Evolutionary conservation across 2,888 invertebrate genomes (phyloP).

Genomic region (Caenorhabditis uteleia): DNA sequence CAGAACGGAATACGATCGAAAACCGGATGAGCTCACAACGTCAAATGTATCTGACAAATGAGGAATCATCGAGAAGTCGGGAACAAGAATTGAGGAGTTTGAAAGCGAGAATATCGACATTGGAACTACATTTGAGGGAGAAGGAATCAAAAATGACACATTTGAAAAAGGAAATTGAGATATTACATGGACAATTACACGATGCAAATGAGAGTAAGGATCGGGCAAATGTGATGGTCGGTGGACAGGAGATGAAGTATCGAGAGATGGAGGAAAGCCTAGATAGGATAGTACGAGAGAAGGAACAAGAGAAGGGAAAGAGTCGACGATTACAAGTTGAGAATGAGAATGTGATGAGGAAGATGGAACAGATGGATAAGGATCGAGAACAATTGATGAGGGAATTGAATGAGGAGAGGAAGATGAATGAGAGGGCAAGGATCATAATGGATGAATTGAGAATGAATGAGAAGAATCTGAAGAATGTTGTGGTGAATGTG

Average conservation of each 20-base stretch:
- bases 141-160: constrained; percentile 48
- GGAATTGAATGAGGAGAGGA: constrained; percentile 24
- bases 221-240: constrained; percentile 9
- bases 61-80: constrained; percentile 44
- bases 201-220: constrained; percentile 24
- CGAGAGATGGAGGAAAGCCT: constrained; percentile 34
- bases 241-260: constrained; percentile 17
- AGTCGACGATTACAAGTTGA: constrained; percentile 16
- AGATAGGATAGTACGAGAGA: constrained; percentile 13
- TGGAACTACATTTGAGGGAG: constrained; percentile 51
- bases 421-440: constrained; percentile 30
- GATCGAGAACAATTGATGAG: constrained; percentile 31
- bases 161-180: constrained; percentile 35
- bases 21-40: constrained; percentile 44
- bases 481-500: constrained; percentile 33
- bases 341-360: constrained; percentile 23
- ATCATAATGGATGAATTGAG: constrained; percentile 37
- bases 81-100: constrained; percentile 40
- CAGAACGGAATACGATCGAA: constrained; percentile 44
- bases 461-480: constrained; percentile 41
- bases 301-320: constrained; percentile 15
- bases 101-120: constrained; percentile 38
- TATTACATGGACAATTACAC: constrained; percentile 19
- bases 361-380: constrained; percentile 25
- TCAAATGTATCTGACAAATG: constrained; percentile 52